Base-by-base conservation (phyloP, 37 sponge, comb jelly and placozoan species). In the Amphimedon queenslandica region DNA sequence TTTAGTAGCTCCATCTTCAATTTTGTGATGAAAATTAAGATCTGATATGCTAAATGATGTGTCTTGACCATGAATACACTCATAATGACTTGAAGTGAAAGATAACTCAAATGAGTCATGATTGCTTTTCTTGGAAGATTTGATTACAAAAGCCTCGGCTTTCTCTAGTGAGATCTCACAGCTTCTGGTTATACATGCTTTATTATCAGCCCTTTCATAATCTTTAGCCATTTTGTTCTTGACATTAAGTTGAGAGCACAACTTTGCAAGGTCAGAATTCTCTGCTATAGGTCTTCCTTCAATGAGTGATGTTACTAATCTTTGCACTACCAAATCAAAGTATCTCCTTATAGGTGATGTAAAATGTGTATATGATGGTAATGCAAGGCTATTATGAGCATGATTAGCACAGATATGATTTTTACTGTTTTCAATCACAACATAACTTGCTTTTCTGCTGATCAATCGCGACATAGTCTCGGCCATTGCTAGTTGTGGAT, bases 271-370 rank as follows among this genome's bases (percentile, higher is more conserved):
- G 1, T 63, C 42, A 5, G 34, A 18, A 1, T 4, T 38, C n/a
- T 75, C 36, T 6, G 23, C 18, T 39, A 23, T 25, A 36, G 0
- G 2, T 36, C 23, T 20, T 8, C 64, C 38, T 30, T 64, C 40
- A 13, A 75, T 2, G 39, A 75, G 27, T 20, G 56, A 24, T 4
- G 23, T 42, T 2, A 83, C 63, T 30, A 78, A 5, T 40, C 65
- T 47, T 38, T 85, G 85, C 23, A 78, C 79, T 8, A 78, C 61
- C 27, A 85, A 47, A 67, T 85, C 85, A 67, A 68, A 51, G 66
- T 73, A 85, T 4, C 85, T 64, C 23, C 85, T 47, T 8, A 85
- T 37, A 18, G 85, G 85, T 58, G 85, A 85, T 1, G 85, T 78
- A 68, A 78, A 78, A 30, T 78, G 75, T 25, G 85, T 85, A 56